Percentiles rank a stretch among this genome's conserved stretches.
Conservation (phyloP, 2,113 vertebrate genomes). For the Trogon surrucura region DNA sequence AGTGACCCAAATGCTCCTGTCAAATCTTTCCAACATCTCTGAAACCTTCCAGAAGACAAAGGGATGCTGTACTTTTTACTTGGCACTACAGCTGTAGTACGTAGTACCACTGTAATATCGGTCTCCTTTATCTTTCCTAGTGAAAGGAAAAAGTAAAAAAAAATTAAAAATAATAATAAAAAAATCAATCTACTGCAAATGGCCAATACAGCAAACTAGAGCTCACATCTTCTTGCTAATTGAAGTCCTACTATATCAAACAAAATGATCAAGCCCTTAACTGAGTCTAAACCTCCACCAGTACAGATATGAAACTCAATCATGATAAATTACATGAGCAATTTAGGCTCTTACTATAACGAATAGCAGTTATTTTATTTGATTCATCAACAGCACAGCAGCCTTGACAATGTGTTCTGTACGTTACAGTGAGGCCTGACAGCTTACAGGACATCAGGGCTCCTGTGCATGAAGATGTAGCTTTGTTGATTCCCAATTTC, state of each 20-base stretch:
- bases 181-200: not conserved
- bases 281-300: not conserved
- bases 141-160: not conserved
- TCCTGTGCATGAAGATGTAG: not conserved
- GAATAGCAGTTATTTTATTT: not conserved
- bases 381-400: not conserved
- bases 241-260: not conserved
- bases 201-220: not conserved
- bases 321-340: not conserved
- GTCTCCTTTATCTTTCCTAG: not conserved
- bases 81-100: not conserved
- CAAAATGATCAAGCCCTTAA: not conserved
- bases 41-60: not conserved
- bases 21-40: not conserved
- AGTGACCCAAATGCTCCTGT: not conserved
- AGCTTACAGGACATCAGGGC: not conserved
- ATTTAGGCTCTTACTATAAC: not conserved
- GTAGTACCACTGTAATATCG: not conserved
- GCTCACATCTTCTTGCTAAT: not conserved
- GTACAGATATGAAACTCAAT: not conserved
- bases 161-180: not conserved
- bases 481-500: not conserved
- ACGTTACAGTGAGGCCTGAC: not conserved
- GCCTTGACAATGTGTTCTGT: not conserved
- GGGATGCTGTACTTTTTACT: not conserved